Evolutionary conservation across 2,888 invertebrate species (phyloP).

Genomic region (Chrysina gloriosa): DNA sequence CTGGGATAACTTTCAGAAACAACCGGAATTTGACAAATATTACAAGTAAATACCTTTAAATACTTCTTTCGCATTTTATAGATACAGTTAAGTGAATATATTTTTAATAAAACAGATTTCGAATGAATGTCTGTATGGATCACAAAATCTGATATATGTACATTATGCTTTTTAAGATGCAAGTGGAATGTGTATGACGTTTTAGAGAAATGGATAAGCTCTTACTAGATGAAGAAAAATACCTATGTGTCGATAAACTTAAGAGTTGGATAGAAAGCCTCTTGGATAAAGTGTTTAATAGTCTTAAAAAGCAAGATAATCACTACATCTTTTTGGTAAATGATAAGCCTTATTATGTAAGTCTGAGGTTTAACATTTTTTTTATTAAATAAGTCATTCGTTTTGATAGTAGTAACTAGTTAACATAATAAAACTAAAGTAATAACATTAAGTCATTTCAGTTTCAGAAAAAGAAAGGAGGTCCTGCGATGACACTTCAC

Average conservation of each 20-base stretch:
- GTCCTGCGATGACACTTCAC: conserved; percentile 70
- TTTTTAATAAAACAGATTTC: too few relatives aligned
- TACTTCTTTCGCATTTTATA: too few relatives aligned
- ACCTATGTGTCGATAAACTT: conserved; percentile 46
- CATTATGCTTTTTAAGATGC: neutral
- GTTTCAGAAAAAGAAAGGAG: conserved; percentile 50
- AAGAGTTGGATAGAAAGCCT: conserved; percentile 68
- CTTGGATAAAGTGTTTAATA: conserved; percentile 65
- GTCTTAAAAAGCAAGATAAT: conserved; percentile 43
- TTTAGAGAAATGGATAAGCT: conserved; percentile 47
- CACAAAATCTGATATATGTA: too few relatives aligned
- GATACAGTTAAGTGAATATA: too few relatives aligned
- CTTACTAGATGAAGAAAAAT: conserved; percentile 63
- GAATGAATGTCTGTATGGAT: neutral
- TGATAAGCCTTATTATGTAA: conserved; percentile 38
- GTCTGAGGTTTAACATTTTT: conserved; percentile 9
- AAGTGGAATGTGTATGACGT: conserved; percentile 33
- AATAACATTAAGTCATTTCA: conserved; percentile 6
- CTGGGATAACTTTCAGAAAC: conserved; percentile 46
- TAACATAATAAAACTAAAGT: neutral
- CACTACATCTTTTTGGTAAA: conserved; percentile 1
- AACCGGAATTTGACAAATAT: conserved; percentile 45
- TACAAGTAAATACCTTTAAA: conserved; percentile 34
- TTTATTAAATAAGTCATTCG: too few relatives aligned
- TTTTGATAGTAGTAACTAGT: too few relatives aligned